Percentiles rank a stretch among this genome's conserved stretches.
phyloP scores from a whole-genome alignment of 2,113 vertebrate genomes.

The Rhea americana region DNA sequence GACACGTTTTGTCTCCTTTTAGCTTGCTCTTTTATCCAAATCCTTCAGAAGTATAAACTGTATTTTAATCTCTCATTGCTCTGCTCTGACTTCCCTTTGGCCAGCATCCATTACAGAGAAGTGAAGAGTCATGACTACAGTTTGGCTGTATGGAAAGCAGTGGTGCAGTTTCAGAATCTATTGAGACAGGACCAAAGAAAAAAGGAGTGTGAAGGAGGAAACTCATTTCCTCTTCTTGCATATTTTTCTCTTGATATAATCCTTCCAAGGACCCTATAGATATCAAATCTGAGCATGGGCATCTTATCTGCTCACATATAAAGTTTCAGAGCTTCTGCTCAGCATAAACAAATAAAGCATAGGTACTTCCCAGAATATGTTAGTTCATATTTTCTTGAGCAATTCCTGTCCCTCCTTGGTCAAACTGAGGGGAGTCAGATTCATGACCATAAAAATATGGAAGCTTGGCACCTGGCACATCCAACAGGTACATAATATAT shows the following conservation, averaged over 20 bases:
- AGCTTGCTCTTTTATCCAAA: background rate
- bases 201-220: background rate
- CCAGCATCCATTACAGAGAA: background rate
- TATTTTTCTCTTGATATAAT: slow-evolving; percentile 18
- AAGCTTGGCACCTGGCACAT: background rate
- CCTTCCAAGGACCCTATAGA: background rate
- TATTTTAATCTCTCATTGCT: background rate
- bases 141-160: background rate
- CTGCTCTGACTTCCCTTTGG: background rate
- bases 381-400: background rate
- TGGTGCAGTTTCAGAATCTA: background rate
- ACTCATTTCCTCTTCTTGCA: background rate
- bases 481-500: background rate
- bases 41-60: fast-evolving
- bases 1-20: background rate
- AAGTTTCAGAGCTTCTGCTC: slow-evolving; percentile 7
- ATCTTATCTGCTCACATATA: background rate
- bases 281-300: background rate
- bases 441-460: fast-evolving
- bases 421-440: background rate
- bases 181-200: background rate
- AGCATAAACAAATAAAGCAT: background rate
- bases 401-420: background rate
- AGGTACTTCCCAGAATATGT: background rate
- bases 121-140: fast-evolving